These are phyloP conservation scores for Lepidocyrtoides sp. DNA, from an alignment of 2,888 invertebrate species.

Conservation along the genomic window DNA sequence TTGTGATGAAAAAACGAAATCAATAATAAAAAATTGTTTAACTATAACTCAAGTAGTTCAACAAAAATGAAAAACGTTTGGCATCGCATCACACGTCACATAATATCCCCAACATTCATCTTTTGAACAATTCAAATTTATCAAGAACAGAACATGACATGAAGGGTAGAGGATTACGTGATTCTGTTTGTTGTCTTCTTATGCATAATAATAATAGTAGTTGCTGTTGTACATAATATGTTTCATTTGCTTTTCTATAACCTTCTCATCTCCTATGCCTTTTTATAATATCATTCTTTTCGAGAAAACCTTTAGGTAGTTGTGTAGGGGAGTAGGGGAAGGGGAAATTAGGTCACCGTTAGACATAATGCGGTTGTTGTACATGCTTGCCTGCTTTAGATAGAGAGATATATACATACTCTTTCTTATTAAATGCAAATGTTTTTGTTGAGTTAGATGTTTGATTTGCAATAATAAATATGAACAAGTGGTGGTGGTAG, in stretches of 20 bases:
- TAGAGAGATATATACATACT: constrained; percentile 6
- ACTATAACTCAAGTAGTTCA: neutral
- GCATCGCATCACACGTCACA: neutral
- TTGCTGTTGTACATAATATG: neutral
- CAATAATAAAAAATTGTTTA: constrained; percentile 11
- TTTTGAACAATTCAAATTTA: neutral
- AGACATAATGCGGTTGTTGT: constrained; percentile 60
- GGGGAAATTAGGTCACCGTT: constrained; percentile 70
- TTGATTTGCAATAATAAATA: constrained; percentile 50
- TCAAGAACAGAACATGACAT: neutral
- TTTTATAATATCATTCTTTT: neutral
- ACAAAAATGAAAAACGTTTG: neutral
- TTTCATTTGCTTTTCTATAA: neutral
- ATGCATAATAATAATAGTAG: neutral
- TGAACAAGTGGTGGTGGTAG: constrained; percentile 6
- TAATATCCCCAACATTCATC: neutral
- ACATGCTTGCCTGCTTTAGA: constrained; percentile 42
- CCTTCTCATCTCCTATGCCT: neutral
- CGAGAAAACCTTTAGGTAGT: constrained; percentile 38
- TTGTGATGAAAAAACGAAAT: constrained; percentile 23
- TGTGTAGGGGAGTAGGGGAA: constrained; percentile 51
- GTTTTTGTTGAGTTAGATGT: constrained; percentile 14
- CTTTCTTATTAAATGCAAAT: neutral
- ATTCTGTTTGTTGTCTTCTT: neutral
- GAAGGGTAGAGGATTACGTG: constrained; percentile 36